Percentiles rank a stretch among this genome's conserved stretches.
Conservation (phyloP, 2,113 vertebrate species). For the Pycnonotus jocosus region DNA sequence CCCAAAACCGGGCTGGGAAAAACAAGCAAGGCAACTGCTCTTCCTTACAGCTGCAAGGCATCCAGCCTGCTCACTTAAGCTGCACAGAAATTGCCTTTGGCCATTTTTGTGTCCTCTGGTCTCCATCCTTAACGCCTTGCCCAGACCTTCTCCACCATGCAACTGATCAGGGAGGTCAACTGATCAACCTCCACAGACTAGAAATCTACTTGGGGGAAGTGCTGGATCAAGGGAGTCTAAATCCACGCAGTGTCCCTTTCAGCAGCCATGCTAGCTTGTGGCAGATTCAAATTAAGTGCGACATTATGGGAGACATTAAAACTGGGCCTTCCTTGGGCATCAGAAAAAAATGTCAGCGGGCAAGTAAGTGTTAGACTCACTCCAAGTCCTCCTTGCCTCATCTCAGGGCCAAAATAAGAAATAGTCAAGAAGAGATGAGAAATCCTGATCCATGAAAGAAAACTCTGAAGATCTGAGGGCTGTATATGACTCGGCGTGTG, state of each 20-base stretch:
- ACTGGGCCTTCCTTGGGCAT: neutral
- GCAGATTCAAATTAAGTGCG: neutral
- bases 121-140: neutral
- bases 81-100: neutral
- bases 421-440: neutral
- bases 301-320: neutral
- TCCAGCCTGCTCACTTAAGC: neutral
- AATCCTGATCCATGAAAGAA: neutral
- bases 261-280: neutral
- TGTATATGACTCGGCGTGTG: neutral
- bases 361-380: neutral
- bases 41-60: accelerated
- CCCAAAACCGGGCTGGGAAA: neutral
- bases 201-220: neutral
- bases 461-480: neutral
- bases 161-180: neutral
- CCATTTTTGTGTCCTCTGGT: neutral
- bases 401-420: neutral
- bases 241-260: neutral
- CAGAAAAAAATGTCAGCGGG: accelerated
- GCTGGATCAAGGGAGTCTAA: neutral
- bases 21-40: neutral
- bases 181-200: neutral
- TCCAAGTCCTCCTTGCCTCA: neutral
- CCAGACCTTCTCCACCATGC: neutral